Evolutionary conservation across 2,888 invertebrate species (phyloP).

Genomic region (Drosophila nr. medialis): DNA sequence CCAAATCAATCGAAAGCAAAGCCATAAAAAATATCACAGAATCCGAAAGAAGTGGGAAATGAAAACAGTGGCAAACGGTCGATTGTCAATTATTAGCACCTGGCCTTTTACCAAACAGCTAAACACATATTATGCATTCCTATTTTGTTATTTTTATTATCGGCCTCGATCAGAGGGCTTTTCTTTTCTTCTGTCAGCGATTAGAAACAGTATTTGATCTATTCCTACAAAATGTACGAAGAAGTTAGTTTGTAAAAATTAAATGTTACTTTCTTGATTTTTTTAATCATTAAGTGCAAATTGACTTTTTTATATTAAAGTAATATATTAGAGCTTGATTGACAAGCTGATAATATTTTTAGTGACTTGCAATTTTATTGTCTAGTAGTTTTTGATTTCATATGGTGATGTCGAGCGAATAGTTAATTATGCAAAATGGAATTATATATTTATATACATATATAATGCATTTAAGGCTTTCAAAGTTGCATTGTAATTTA

Average conservation of each 20-base stretch:
- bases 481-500: not conserved
- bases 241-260: not conserved
- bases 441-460: not conserved
- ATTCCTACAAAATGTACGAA: not conserved
- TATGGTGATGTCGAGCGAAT: no score
- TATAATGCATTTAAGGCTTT: not conserved
- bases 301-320: not conserved
- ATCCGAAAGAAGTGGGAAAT: not conserved
- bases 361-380: not conserved
- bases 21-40: not conserved
- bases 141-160: slow-evolving; percentile 1
- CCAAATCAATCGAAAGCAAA: slow-evolving; percentile 42
- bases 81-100: not conserved
- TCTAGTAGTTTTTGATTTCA: not conserved
- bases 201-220: slow-evolving; percentile 18
- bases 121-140: not conserved
- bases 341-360: not conserved
- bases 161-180: not conserved
- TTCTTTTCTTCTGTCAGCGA: not conserved
- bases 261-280: not conserved
- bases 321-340: not conserved
- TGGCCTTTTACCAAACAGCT: not conserved
- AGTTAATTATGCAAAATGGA: not conserved
- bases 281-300: not conserved
- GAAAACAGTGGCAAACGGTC: slow-evolving; percentile 7